A percentile compares a stretch with the other conserved stretches of the same genome.
These are phyloP conservation scores for Pygoscelis antarcticus DNA, from an alignment of 2,113 vertebrate genomes.

Conservation along the genomic window DNA sequence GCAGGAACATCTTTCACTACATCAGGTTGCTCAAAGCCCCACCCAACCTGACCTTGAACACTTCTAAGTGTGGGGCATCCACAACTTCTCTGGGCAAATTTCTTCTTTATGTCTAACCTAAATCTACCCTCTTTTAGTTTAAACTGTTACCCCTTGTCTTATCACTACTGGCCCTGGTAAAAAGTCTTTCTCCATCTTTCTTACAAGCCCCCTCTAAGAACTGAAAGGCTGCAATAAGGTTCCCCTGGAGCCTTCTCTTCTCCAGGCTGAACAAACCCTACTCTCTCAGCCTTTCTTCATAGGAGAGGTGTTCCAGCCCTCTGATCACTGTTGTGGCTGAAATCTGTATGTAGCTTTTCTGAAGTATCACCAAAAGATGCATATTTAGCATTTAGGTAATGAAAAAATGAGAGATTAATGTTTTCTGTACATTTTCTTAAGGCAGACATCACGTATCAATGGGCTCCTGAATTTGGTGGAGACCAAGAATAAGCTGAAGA, in stretches of 20 bases:
- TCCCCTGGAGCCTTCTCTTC: neutral
- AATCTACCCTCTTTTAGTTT: neutral
- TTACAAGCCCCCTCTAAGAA: neutral
- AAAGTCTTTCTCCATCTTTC: neutral
- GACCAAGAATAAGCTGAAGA: neutral
- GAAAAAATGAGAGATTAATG: neutral
- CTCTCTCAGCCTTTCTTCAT: neutral
- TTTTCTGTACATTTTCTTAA: neutral
- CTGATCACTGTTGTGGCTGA: neutral
- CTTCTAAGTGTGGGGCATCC: neutral
- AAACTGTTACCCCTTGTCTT: neutral
- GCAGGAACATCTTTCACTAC: neutral
- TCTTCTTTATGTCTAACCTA: neutral
- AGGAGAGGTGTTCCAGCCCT: neutral
- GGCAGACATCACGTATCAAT: neutral
- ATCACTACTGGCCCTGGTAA: neutral
- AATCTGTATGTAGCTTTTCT: neutral
- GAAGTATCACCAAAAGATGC: neutral
- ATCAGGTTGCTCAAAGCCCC: neutral
- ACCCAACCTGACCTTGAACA: neutral
- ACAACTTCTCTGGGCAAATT: neutral
- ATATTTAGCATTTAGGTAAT: neutral
- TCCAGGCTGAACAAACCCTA: neutral
- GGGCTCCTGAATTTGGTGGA: neutral
- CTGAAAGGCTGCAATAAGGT: neutral